These are phyloP conservation scores for Zaprionus obscuricornis DNA, from an alignment of 2,888 invertebrate genomes.

Conservation along the genomic window DNA sequence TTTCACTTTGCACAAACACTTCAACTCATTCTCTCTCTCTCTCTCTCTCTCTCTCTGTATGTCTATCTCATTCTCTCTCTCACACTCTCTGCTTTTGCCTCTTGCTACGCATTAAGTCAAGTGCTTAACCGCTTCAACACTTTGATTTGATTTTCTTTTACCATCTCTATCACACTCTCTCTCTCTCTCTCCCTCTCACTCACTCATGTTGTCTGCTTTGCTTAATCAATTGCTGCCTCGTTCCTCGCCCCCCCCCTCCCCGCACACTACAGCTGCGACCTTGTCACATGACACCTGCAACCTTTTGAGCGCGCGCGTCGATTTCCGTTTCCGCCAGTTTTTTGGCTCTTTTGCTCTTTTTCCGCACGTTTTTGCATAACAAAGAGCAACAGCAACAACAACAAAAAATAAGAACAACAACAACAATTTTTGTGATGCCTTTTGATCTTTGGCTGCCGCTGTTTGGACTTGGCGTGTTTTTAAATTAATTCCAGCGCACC, in stretches of 20 bases:
- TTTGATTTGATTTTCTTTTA: conserved; percentile 73
- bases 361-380: conserved; percentile 19
- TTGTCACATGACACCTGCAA: conserved; percentile 79
- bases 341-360: conserved; percentile 50
- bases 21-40: no score
- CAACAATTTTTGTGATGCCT: conserved; percentile 73
- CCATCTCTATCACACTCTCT: conserved; percentile 30
- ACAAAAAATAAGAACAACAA: no score
- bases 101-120: conserved; percentile 33
- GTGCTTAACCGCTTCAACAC: conserved; percentile 77
- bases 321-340: conserved; percentile 76
- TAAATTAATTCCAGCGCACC: conserved; percentile 79
- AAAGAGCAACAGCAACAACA: no score
- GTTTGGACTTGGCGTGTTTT: conserved; percentile 80
- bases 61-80: no score
- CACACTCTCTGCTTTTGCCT: background rate
- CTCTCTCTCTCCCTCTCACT: conserved; percentile 26
- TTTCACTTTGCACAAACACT: no score
- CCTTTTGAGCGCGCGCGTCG: conserved; percentile 77
- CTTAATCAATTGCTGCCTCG: conserved; percentile 67
- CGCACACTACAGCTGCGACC: conserved; percentile 47
- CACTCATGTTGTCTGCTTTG: conserved; percentile 29
- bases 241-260: conserved; percentile 7
- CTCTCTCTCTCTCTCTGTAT: no score
- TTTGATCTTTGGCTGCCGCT: conserved; percentile 68